Evolutionary conservation across 1,140 invertebrate species (phyloP).

Genomic region (Pseudoatta argentina): DNA sequence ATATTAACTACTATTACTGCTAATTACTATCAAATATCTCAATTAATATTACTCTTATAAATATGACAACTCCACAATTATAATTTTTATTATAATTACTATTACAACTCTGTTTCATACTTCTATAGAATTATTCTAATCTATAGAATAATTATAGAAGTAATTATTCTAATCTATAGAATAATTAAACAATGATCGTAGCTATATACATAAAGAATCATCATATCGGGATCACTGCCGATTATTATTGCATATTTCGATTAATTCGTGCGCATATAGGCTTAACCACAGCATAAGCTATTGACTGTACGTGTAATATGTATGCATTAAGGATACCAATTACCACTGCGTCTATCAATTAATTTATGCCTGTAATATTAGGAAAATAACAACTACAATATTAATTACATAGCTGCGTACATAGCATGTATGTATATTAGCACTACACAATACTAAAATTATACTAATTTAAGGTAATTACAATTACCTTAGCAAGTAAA

Average conservation of each 20-base stretch:
- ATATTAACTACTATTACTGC: not conserved
- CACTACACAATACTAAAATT: not conserved
- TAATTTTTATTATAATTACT: not conserved
- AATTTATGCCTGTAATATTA: not conserved
- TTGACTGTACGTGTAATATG: not conserved
- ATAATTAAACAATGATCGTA: not conserved
- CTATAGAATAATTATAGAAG: not conserved
- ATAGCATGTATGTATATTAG: not conserved
- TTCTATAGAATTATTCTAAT: not conserved
- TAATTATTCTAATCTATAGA: not conserved
- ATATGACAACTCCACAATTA: not conserved
- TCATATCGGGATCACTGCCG: not conserved
- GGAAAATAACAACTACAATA: not conserved
- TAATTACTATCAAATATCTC: not conserved
- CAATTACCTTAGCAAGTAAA: not conserved
- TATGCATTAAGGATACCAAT: not conserved
- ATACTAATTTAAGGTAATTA: not conserved
- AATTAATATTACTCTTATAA: not conserved
- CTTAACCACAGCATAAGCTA: not conserved
- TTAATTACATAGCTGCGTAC: not conserved
- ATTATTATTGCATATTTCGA: not conserved
- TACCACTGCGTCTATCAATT: too few relatives aligned
- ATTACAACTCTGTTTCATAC: not conserved
- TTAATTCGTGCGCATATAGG: constrained; percentile 10
- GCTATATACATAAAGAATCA: not conserved